Conservation (phyloP, 2,113 vertebrate genomes). For the Hypanus sabinus region DNA sequence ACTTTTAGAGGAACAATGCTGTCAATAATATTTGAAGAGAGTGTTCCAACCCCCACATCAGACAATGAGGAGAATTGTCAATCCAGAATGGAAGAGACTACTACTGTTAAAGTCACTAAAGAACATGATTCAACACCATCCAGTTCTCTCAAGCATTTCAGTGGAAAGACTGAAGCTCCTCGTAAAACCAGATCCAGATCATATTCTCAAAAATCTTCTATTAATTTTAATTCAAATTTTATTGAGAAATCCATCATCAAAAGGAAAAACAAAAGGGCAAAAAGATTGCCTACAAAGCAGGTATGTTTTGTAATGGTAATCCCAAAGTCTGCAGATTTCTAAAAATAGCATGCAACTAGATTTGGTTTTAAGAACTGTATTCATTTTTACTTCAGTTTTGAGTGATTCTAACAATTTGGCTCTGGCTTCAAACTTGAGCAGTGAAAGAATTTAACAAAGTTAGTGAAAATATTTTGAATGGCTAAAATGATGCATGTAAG, state of each 20-base stretch:
- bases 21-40: slow-evolving; percentile 23
- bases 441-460: background rate
- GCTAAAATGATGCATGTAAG: background rate
- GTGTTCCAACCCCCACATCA: background rate
- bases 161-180: background rate
- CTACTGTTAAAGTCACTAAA: background rate
- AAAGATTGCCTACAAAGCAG: slow-evolving; percentile 4
- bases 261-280: background rate
- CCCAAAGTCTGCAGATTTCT: background rate
- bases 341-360: background rate
- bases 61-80: background rate
- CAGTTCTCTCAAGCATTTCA: background rate
- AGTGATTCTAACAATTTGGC: background rate
- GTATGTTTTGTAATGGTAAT: slow-evolving; percentile 1
- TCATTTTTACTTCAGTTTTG: background rate
- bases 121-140: background rate
- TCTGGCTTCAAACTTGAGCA: background rate
- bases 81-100: background rate
- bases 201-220: background rate
- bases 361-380: background rate
- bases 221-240: background rate
- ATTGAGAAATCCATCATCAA: background rate
- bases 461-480: background rate
- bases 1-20: background rate
- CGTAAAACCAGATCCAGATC: background rate